Evolutionary conservation across 2,113 vertebrate genomes (phyloP), one percentile per base, ranked within the genome.

Genomic region (Carettochelys insculpta): DNA sequence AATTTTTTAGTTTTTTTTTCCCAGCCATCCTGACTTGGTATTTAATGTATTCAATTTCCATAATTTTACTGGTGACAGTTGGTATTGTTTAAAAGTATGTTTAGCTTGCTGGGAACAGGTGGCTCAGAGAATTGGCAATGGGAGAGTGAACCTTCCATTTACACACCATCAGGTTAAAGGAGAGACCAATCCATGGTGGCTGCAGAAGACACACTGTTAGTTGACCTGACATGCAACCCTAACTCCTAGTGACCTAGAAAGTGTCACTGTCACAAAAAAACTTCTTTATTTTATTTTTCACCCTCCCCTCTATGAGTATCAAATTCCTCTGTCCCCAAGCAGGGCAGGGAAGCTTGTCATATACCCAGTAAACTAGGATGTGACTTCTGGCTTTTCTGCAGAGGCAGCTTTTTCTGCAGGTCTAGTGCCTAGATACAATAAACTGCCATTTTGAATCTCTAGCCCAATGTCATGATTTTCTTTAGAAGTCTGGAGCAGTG

Each of bases 31-130:
- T 85, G 34, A 1, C 7, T 38, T 92, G 53, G 51, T 9, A 56
- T 87, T 92, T 86, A 92, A 76, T 76, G 94, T 19, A 76, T 22
- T 88, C 4, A 51, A 31, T 90, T 80, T 91, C 78, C 82, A 78
- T 77, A 58, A 41, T 10, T 75, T n/a, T 58, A 58, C 53, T 87
- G 75, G 83, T 82, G 47, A 65, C 83, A 88, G 38, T 56, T 83
- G 77, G 71, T 83, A 19, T 50, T 77, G 4, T 79, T 58, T 82
- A 51, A 24, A 80, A 34, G 24, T n/a, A 34, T 27, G 58, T 38
- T 34, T 38, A 24, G 80, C n/a, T 68, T 82, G 31, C n/a, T 41
- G 58, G n/a, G 25, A 16, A 82, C 47, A 38, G 48, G 16, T 82
- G 13, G 14, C 48, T 68, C 25, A 68, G 34, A 27, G 16, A 68